These are phyloP conservation scores for Dexiosoma caninum DNA, from an alignment of 2,888 invertebrate species.

Conservation along the genomic window DNA sequence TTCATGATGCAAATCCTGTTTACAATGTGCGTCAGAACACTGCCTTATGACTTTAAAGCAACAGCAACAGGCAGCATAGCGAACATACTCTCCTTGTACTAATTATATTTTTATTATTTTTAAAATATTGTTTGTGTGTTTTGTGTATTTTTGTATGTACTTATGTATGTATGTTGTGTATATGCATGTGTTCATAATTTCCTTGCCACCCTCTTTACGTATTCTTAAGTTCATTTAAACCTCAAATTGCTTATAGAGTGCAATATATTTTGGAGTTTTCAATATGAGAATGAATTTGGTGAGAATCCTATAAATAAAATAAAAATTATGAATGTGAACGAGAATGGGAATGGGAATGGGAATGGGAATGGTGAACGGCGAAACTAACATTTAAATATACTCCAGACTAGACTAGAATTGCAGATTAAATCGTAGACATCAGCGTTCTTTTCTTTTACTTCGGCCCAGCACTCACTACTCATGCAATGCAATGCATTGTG, in stretches of 20 bases:
- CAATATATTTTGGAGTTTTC: not conserved
- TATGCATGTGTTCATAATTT: not conserved
- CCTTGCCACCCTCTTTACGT: conserved; percentile 23
- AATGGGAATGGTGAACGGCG: too few species aligned
- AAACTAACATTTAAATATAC: too few species aligned
- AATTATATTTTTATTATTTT: conserved; percentile 59
- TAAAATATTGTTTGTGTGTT: conserved; percentile 30
- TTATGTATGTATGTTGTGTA: not conserved
- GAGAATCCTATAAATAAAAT: too few species aligned
- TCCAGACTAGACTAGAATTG: too few species aligned
- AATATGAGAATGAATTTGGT: too few species aligned
- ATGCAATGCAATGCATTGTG: too few species aligned
- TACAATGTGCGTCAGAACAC: not conserved
- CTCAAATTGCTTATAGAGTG: not conserved
- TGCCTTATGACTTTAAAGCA: conserved; percentile 20
- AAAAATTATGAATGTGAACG: too few species aligned
- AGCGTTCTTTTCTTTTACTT: too few species aligned
- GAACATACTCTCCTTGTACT: conserved; percentile 25
- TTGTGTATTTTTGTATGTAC: not conserved
- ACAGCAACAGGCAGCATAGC: conserved; percentile 58
- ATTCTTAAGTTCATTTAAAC: not conserved
- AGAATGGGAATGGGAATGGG: too few species aligned
- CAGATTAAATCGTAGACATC: too few species aligned
- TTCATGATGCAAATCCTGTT: conserved; percentile 4
- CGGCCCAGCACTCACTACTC: too few species aligned